These are phyloP conservation scores for Elmis aenea DNA, from an alignment of 2,888 invertebrate species.

Conservation along the genomic window DNA sequence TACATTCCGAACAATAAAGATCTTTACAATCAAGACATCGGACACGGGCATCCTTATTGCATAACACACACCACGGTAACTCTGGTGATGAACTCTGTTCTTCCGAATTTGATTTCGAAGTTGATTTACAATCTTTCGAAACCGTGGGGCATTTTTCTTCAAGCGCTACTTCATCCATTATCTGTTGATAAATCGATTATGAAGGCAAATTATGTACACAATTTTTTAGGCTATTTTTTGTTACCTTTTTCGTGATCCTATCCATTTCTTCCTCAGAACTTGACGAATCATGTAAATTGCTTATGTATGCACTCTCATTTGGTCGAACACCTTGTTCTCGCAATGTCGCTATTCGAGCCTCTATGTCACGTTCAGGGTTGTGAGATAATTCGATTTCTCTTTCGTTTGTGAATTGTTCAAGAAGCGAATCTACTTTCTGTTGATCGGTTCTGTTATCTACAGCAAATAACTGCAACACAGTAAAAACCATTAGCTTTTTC, in stretches of 20 bases:
- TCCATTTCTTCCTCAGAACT: slow-evolving; percentile 42
- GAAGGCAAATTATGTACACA: no score
- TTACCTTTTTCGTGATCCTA: slow-evolving; percentile 43
- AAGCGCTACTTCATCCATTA: slow-evolving; percentile 49
- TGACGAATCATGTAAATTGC: slow-evolving; percentile 40
- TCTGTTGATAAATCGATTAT: no score
- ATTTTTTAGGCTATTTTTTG: no score
- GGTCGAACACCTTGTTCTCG: slow-evolving; percentile 47
- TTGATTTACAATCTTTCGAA: slow-evolving; percentile 4
- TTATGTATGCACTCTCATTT: slow-evolving; percentile 39
- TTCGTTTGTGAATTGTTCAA: slow-evolving; percentile 50
- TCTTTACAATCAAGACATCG: slow-evolving; percentile 77
- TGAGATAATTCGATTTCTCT: slow-evolving; percentile 46
- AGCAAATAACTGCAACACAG: slow-evolving; percentile 48
- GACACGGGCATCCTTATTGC: slow-evolving; percentile 72
- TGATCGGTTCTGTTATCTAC: slow-evolving; percentile 62
- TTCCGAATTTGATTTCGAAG: slow-evolving; percentile 9
- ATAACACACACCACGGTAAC: slow-evolving; percentile 79
- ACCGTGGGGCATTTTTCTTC: slow-evolving; percentile 41
- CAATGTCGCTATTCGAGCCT: slow-evolving; percentile 50
- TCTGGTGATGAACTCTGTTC: slow-evolving; percentile 44
- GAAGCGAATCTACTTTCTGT: slow-evolving; percentile 66
- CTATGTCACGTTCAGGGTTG: slow-evolving; percentile 52
- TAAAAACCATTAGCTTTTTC: no score
- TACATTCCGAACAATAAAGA: slow-evolving; percentile 75